Evolutionary conservation across 1,140 invertebrate genomes (phyloP).

Genomic region (Drosophila repletoides): DNA sequence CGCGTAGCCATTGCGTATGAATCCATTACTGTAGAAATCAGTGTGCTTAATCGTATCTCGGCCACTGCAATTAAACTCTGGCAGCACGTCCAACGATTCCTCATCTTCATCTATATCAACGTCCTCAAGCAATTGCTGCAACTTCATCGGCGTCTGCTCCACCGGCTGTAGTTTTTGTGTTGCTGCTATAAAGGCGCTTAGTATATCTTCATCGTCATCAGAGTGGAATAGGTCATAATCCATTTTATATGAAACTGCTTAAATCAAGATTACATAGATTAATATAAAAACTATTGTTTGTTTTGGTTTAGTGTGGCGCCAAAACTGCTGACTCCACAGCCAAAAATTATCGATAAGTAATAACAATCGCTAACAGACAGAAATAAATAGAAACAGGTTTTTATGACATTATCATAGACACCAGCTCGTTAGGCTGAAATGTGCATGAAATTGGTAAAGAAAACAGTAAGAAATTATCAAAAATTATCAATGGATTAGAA

Average conservation of each 20-base stretch:
- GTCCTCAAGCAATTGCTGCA: background rate
- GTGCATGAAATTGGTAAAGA: too few relatives aligned
- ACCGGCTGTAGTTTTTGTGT: slow-evolving; percentile 42
- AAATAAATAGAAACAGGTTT: too few relatives aligned
- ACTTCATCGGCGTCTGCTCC: background rate
- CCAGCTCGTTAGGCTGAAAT: too few relatives aligned
- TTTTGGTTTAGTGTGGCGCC: background rate
- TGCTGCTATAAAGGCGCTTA: slow-evolving; percentile 54
- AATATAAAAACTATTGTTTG: too few relatives aligned
- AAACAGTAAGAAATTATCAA: too few relatives aligned
- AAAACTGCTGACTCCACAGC: background rate
- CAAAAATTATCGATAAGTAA: background rate
- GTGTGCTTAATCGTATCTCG: slow-evolving; percentile 43
- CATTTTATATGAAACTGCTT: slow-evolving; percentile 33
- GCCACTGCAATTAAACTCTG: slow-evolving; percentile 69
- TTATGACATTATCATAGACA: too few relatives aligned
- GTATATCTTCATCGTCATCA: slow-evolving; percentile 75
- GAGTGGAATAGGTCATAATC: slow-evolving; percentile 79
- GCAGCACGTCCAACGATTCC: slow-evolving; percentile 37
- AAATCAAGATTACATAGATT: background rate
- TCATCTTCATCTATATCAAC: slow-evolving; percentile 8
- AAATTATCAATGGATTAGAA: too few relatives aligned
- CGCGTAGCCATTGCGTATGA: slow-evolving; percentile 55
- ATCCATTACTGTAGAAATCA: slow-evolving; percentile 45
- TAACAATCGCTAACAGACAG: too few relatives aligned